Evolutionary conservation across 2,797 vertebrate species (phyloP), one percentile per base, ranked within the genome.

Genomic region (Dicrostonyx torquatus): DNA sequence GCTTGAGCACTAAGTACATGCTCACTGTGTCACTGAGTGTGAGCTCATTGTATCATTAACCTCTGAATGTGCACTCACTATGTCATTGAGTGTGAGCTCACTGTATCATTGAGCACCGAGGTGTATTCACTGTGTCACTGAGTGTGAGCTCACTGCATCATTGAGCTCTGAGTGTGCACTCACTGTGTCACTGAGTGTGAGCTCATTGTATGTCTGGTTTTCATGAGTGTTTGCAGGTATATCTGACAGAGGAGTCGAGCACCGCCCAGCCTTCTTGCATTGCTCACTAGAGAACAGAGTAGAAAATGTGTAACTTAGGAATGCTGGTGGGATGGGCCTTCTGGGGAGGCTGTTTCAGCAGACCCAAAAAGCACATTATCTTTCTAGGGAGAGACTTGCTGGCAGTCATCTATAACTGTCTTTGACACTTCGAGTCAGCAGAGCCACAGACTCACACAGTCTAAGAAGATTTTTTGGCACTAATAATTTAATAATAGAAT

Each of bases 311-410:
- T 37, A 78, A 58, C 29, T 87, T 50, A 89, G 40, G 40, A 89
- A 79, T 92, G 90, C 48, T 58, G 26, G 24, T 55, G 45, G 18
- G 60, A 89, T 43, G 78, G 90, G 5, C 26, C 87, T 79, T 87
- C 91, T 95, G 76, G 14, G 90, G 83, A 88, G 15, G 70, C 83
- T 78, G 75, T 94, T 80, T 93, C 87, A 87, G n/a, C 58, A 87
- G 79, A 95, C 45, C 79, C 91, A 89, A 93, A 89, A 92, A 18
- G 83, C 50, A 92, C 91, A 89, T 92, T 88, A 86, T 83, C 86
- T 96, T 86, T 94, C 86, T 70, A 66, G 58, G 75, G 78, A 93
- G 79, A 95, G 53, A 29, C 75, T 93, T 82, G 82, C 75, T 66
- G n/a, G 79, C 89, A 89, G 72, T 66, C 34, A 77, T 88, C 68